Conservation (phyloP, 1,140 invertebrate species). For the Cotesia chilonis region DNA sequence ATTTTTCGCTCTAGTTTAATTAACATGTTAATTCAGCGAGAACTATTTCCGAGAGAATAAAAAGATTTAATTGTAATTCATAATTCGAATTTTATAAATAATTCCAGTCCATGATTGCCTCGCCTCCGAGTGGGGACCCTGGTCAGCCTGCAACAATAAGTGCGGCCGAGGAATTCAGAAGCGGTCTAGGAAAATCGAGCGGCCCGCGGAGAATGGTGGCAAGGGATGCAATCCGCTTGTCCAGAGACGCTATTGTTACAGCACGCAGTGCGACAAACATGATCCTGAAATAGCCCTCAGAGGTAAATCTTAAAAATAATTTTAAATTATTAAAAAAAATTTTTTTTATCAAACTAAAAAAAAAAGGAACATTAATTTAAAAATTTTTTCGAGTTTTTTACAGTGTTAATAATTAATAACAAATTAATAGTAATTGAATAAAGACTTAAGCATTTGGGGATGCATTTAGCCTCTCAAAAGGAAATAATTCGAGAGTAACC, state of each 20-base stretch:
- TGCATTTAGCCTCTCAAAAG: not conserved
- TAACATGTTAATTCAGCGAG: too few species aligned
- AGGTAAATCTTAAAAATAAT: conserved; percentile 65
- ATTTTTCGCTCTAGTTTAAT: not conserved
- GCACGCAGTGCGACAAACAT: conserved; percentile 73
- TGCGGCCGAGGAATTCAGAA: conserved; percentile 83
- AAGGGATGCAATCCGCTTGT: conserved; percentile 78
- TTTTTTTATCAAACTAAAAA: too few species aligned
- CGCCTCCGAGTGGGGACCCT: conserved; percentile 81
- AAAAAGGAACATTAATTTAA: too few species aligned
- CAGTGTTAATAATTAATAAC: conserved; percentile 7
- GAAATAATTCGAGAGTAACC: not conserved
- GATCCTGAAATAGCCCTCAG: conserved; percentile 75
- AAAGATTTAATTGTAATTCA: not conserved
- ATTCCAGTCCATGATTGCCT: conserved; percentile 79
- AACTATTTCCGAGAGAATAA: not conserved
- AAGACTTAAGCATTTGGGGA: not conserved
- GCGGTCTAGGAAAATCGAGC: conserved; percentile 71
- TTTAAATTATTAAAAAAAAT: not conserved
- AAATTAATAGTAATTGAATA: too few species aligned
- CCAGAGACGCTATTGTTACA: conserved; percentile 80
- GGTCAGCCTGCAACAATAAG: conserved; percentile 80
- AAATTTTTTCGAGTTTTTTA: too few species aligned
- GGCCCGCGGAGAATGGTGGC: conserved; percentile 78
- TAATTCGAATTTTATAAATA: conserved; percentile 18